These are phyloP conservation scores for Pteruthius melanotis DNA, from an alignment of 2,113 vertebrate genomes.

Conservation along the genomic window DNA sequence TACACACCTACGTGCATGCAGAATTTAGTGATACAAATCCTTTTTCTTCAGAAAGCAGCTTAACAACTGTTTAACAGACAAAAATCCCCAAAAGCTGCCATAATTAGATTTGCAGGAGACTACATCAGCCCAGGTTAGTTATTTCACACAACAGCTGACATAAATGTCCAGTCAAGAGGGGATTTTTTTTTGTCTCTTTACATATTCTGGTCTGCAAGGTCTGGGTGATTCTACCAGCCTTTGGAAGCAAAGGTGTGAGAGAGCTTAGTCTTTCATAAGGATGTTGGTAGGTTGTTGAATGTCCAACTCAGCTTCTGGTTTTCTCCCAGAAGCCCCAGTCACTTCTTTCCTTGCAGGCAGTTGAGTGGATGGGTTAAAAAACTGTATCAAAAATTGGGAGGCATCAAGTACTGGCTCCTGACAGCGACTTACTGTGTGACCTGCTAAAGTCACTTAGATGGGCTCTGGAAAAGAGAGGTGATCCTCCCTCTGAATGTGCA, in stretches of 20 bases:
- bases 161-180: not conserved
- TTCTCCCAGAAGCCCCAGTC: not conserved
- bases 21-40: not conserved
- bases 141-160: not conserved
- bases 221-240: not conserved
- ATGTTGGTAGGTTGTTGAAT: not conserved
- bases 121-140: not conserved
- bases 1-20: not conserved
- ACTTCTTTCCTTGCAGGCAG: not conserved
- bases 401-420: not conserved
- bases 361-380: not conserved
- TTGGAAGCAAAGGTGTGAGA: not conserved
- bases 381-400: not conserved
- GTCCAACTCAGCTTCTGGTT: not conserved
- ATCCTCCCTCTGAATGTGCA: not conserved
- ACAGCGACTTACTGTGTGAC: not conserved
- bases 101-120: not conserved
- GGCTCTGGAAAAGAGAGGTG: not conserved
- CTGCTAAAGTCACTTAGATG: not conserved
- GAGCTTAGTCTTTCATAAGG: not conserved
- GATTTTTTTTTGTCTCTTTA: not conserved
- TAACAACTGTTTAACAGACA: not conserved
- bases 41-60: constrained; percentile 7
- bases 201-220: not conserved
- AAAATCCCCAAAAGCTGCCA: not conserved